These are phyloP conservation scores for Zaprionus vittiger DNA, from an alignment of 1,140 invertebrate genomes.

Conservation along the genomic window DNA sequence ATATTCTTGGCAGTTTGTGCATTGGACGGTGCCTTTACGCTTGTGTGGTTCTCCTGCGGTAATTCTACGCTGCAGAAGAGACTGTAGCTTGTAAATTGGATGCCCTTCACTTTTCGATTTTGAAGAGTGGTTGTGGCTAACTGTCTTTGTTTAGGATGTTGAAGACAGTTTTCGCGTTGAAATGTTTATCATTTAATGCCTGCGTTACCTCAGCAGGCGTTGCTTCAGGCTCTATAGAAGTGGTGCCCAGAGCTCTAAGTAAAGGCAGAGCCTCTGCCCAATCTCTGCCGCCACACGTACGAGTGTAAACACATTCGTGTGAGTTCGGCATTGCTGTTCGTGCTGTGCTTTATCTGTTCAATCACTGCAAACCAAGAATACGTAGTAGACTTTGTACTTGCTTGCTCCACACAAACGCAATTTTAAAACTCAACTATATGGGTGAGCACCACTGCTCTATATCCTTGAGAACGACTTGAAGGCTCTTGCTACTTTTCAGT, in stretches of 20 bases:
- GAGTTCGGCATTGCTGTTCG: too few species aligned
- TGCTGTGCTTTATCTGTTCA: too few species aligned
- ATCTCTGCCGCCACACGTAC: too few species aligned
- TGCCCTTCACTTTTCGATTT: slow-evolving; percentile 7
- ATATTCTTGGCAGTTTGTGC: not conserved
- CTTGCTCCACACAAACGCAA: too few species aligned
- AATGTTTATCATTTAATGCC: not conserved
- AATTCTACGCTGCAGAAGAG: slow-evolving; percentile 9
- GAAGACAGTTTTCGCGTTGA: not conserved
- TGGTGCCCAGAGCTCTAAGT: too few species aligned
- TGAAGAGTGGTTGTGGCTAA: slow-evolving; percentile 8
- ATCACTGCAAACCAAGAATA: too few species aligned
- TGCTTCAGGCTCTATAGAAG: not conserved
- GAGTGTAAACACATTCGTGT: too few species aligned
- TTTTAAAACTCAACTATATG: too few species aligned
- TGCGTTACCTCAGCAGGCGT: too few species aligned
- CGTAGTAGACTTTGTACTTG: too few species aligned
- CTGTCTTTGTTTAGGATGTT: not conserved
- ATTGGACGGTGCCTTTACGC: slow-evolving; percentile 1
- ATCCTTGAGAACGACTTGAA: not conserved
- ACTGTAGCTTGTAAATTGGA: slow-evolving; percentile 13
- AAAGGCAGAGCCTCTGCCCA: too few species aligned
- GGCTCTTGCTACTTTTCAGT: not conserved
- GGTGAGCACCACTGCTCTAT: not conserved
- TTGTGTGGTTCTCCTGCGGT: not conserved